Base-by-base conservation (phyloP, 2,888 invertebrate genomes). In the Odontocolon sp. region DNA sequence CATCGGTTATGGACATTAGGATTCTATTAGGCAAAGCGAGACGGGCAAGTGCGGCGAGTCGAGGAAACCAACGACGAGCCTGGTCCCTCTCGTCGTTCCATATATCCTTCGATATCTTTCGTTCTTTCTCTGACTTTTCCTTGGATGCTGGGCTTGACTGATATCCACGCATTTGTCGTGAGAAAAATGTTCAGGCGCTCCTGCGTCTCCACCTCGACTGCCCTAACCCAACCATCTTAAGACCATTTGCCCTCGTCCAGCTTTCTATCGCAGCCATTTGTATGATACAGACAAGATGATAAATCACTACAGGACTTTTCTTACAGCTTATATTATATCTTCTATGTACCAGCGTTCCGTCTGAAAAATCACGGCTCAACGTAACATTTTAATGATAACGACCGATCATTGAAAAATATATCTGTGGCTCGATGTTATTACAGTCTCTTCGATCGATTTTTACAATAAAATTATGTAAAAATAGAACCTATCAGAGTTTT, bases 1-100 rank as follows among this genome's bases (percentile, higher is more conserved):
- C 81, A 82, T 81, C 77, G 82, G 79, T 84, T 80, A 80, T 80
- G 80, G 77, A 77, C 82, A 81, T 82, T 82, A 82, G 78, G 78
- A 83, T 84, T 82, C 84, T 84, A 82, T 83, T 83, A 82, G 72
- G 59, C 59, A 18, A 52, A 28, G 47, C 42, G 64, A 71, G 57
- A 59, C 36, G 42, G 40, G 18, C 40, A n/a, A 40, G 40, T 28
- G 36, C 40, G 28, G 52, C 67, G 31, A 40, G 38, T 73, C 40
- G 68, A 68, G 64, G 57, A 63, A 67, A 42, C 64, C 63, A 52
- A 45, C 67, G 52, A n/a, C n/a, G n/a, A n/a, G n/a, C n/a, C n/a
- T n/a, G n/a, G n/a, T n/a, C n/a, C n/a, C n/a, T n/a, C n/a, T n/a
- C n/a, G n/a, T n/a, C 57, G 45, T 57, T 69, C 79, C 68, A 71